Base-by-base conservation (phyloP, 1,140 invertebrate species). In the Pantala flavescens region DNA sequence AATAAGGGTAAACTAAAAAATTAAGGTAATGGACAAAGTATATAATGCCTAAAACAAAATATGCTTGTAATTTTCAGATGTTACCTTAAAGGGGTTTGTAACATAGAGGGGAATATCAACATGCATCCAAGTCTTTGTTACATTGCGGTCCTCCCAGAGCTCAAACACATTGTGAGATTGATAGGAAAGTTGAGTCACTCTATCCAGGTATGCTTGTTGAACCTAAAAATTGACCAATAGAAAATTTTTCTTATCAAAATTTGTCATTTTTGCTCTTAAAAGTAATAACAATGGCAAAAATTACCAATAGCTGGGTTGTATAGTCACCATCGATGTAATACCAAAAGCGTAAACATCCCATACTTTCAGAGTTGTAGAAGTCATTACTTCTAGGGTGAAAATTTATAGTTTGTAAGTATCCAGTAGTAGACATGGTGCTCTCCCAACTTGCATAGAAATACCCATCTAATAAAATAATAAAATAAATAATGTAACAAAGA, bases 81-180 rank as follows among this genome's bases (percentile, higher is more conserved):
- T 49, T 79, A 80, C 79, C 75, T 79, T 80, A 74, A 80, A 80
- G 16, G 79, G 78, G 55, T 74, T 71, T n/a, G 77, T 78, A 21
- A 78, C 75, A 63, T 78, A 77, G 7, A 80, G 55, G 7, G 78
- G 76, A n/a, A 80, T 73, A 42, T 78, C 76, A 14, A 77, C 74
- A 72, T 78, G 76, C 9, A 71, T 71, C 78, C 79, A 80, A 63
- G 76, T 23, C 14, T 72, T 74, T 14, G 75, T 71, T 12, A 75
- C 70, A 0, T 49, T 78, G 10, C 76, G 73, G 23, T 77, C 77
- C 24, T 73, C 70, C 79, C 79, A 80, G 0, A 80, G 74, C 3
- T 79, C 78, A 71, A 77, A 78, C 21, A 76, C 77, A 0, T 72
- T 76, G 7, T 79, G 76, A 0, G 75, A 76, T 72, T 78, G 74